phyloP scores from a whole-genome alignment of 2,888 invertebrate genomes.

The Apodemia duryi region DNA sequence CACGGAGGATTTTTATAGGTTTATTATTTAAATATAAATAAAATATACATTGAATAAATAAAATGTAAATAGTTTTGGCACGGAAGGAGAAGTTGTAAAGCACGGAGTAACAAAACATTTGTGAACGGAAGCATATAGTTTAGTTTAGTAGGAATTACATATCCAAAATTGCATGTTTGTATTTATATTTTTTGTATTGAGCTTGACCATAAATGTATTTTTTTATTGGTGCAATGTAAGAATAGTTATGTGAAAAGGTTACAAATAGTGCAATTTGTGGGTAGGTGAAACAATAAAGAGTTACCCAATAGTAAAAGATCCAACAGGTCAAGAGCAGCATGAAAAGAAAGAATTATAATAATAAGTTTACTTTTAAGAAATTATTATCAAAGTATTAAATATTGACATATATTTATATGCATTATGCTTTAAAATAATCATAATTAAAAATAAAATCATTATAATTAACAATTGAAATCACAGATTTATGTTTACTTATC shows the following conservation, averaged over 20 bases:
- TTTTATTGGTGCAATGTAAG: slow-evolving; percentile 64
- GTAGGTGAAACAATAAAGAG: slow-evolving; percentile 43
- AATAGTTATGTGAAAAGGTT: slow-evolving; percentile 40
- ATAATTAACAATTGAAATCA: too few relatives aligned
- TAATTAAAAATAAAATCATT: too few relatives aligned
- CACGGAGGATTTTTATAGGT: slow-evolving; percentile 43
- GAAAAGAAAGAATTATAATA: slow-evolving; percentile 68
- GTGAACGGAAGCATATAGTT: slow-evolving; percentile 56
- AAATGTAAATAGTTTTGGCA: slow-evolving; percentile 44
- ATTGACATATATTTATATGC: too few relatives aligned
- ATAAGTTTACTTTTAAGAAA: slow-evolving; percentile 49
- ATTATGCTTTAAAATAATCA: too few relatives aligned
- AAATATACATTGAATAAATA: slow-evolving; percentile 45
- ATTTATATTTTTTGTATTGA: slow-evolving; percentile 74
- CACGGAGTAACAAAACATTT: slow-evolving; percentile 45
- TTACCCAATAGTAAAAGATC: slow-evolving; percentile 73
- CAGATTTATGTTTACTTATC: too few relatives aligned
- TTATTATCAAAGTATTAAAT: slow-evolving; percentile 7
- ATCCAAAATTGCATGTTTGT: slow-evolving; percentile 72
- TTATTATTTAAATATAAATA: slow-evolving; percentile 41
- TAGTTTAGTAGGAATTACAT: slow-evolving; percentile 44
- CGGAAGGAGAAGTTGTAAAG: slow-evolving; percentile 35
- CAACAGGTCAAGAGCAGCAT: slow-evolving; percentile 72
- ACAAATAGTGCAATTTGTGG: slow-evolving; percentile 49
- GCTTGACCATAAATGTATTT: slow-evolving; percentile 71